A percentile compares a stretch with the other conserved stretches of the same genome.
These are phyloP conservation scores for Sitobion miscanthi DNA, from an alignment of 1,140 invertebrate genomes.

Conservation along the genomic window DNA sequence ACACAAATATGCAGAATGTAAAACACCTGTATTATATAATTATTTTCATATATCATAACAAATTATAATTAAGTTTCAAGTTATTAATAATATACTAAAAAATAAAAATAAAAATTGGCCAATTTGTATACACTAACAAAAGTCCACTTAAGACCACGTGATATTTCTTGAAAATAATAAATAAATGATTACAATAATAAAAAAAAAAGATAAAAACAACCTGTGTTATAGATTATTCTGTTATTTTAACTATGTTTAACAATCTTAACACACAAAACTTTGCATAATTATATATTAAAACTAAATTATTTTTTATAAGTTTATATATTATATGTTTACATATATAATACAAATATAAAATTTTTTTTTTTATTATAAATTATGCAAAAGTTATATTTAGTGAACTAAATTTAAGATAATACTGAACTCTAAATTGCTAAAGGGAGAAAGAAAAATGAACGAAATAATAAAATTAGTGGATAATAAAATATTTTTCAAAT, in stretches of 20 bases:
- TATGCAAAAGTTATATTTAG: constrained; percentile 44
- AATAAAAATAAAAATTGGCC: constrained; percentile 50
- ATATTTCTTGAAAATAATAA: constrained; percentile 54
- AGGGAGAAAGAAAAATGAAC: constrained; percentile 37
- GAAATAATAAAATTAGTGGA: constrained; percentile 51
- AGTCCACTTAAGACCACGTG: constrained; percentile 35
- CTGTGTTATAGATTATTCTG: constrained; percentile 45
- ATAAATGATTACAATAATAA: constrained; percentile 46
- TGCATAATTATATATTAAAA: constrained; percentile 48
- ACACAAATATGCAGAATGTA: constrained; percentile 48
- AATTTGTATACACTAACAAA: constrained; percentile 42
- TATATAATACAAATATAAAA: constrained; percentile 26
- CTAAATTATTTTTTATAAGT: constrained; percentile 40
- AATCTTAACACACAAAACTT: constrained; percentile 49
- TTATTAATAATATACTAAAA: constrained; percentile 54
- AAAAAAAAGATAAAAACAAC: constrained; percentile 47
- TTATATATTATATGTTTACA: constrained; percentile 42
- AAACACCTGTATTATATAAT: constrained; percentile 56
- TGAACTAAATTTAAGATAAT: constrained; percentile 54
- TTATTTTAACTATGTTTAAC: constrained; percentile 55
- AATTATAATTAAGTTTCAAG: constrained; percentile 52
- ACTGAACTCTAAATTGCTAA: constrained; percentile 51
- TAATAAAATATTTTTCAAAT: constrained; percentile 51
- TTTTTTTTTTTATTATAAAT: constrained; percentile 41
- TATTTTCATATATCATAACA: constrained; percentile 55